Conservation (phyloP, 2,113 vertebrate genomes). For the Hyaena hyaena region DNA sequence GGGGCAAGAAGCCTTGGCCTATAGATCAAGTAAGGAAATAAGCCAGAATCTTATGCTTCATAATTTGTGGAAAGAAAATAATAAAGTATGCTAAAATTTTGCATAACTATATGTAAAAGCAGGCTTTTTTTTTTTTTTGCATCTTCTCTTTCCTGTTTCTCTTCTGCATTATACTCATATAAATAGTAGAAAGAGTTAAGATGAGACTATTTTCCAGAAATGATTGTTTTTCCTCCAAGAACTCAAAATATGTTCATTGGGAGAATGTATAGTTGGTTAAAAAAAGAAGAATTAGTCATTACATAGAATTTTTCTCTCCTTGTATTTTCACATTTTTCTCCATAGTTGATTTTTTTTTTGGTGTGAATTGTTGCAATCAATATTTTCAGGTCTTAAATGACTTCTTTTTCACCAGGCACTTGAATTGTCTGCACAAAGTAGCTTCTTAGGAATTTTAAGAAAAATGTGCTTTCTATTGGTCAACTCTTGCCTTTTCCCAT, state of each 20-base stretch:
- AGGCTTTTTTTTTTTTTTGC: background rate
- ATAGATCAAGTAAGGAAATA: constrained; percentile 17
- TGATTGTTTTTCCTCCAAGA: constrained; percentile 40
- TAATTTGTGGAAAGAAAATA: background rate
- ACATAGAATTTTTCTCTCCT: constrained; percentile 15
- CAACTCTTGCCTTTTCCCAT: background rate
- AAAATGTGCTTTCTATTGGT: background rate
- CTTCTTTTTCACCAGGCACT: constrained; percentile 34
- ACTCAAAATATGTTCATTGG: constrained; percentile 65
- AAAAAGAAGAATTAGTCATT: constrained; percentile 36
- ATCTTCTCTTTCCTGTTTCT: background rate
- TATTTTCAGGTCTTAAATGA: background rate
- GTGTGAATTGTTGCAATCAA: background rate
- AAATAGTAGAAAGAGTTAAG: constrained; percentile 47
- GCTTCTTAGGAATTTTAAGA: constrained; percentile 38
- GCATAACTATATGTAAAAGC: background rate
- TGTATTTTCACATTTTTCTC: background rate
- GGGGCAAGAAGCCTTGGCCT: background rate
- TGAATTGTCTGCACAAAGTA: background rate
- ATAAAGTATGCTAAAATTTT: background rate
- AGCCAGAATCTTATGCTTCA: background rate
- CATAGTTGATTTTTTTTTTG: background rate
- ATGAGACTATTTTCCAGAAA: constrained; percentile 47
- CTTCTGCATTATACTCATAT: constrained; percentile 42
- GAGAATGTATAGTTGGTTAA: constrained; percentile 10